Evolutionary conservation across 2,797 vertebrate species (phyloP), one percentile per base, ranked within the genome.

Genomic region (Sebastes oblongus): DNA sequence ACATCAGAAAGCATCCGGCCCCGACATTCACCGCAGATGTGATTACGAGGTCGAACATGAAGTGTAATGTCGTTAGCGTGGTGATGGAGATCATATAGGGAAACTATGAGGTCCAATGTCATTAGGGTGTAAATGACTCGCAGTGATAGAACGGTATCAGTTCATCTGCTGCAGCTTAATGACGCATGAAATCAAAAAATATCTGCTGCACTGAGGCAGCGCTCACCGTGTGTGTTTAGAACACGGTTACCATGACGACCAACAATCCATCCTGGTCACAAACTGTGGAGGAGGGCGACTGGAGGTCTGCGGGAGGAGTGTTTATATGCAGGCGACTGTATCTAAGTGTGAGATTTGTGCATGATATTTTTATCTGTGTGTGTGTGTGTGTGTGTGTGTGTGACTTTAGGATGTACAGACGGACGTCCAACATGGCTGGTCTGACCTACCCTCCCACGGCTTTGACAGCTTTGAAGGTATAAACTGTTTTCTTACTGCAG

Each of bases 401-500:
- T 82, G 29, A 75, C 64, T 54, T 54, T 92, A 99, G 98, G 94
- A 99, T 99, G 97, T 99, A 99, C 94, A 96, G 98, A 92, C 95
- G 97, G 91, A 98, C 96, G 1, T 99, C 98, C 73, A 98, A 96
- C 91, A 97, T 99, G 97, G 96, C 97, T 36, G 98, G 98, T 72
- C 95, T 99, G 92, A 96, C 96, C 70, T 99, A 97, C 84, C 97
- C 98, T 81, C 95, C 97, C 88, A 95, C 97, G 77, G 98, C 98
- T 77, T 95, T 98, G 90, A 83, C 92, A 78, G 96, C 97, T 77
- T 96, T 99, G 89, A 99, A 99, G 98, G 98, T 96, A 95, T 55
- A 78, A 36, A 81, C n/a, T 3, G 6, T 67, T 76, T 62, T 5
- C 58, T n/a, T 42, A 30, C 54, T 20, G 55, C 27, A n/a, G 13